These are phyloP conservation scores for Nixonia krombeini DNA, from an alignment of 1,140 invertebrate species.

Conservation along the genomic window DNA sequence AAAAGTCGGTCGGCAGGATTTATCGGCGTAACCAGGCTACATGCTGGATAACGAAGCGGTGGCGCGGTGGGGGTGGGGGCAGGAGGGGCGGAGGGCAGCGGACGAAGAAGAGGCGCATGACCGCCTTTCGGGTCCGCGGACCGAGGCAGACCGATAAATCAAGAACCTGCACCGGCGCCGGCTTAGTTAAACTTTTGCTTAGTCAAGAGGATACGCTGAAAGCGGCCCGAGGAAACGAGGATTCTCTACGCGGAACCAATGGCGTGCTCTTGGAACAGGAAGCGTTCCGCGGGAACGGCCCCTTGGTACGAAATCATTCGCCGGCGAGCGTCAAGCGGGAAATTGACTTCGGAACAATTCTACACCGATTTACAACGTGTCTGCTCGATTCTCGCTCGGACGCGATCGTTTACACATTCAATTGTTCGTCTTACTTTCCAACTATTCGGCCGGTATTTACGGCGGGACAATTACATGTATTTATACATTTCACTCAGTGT, in stretches of 20 bases:
- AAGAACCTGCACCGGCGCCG: constrained; percentile 54
- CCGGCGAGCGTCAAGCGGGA: no score
- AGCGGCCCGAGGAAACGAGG: constrained; percentile 17
- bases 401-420: no score
- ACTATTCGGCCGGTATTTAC: no score
- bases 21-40: constrained; percentile 34
- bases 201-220: constrained; percentile 45
- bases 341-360: no score
- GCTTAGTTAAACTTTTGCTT: constrained; percentile 55
- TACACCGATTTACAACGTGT: no score
- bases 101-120: constrained; percentile 31
- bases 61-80: constrained; percentile 10
- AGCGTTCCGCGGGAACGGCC: background rate
- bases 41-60: constrained; percentile 35
- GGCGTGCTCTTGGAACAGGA: background rate
- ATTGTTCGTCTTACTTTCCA: no score
- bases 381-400: no score
- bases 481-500: no score
- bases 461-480: no score
- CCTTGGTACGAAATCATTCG: background rate
- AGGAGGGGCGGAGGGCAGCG: background rate
- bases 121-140: constrained; percentile 44
- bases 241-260: constrained; percentile 16
- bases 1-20: constrained; percentile 23
- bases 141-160: constrained; percentile 58